Evolutionary conservation across 2,888 invertebrate species (phyloP).

Genomic region (Pachydiplax longipennis): DNA sequence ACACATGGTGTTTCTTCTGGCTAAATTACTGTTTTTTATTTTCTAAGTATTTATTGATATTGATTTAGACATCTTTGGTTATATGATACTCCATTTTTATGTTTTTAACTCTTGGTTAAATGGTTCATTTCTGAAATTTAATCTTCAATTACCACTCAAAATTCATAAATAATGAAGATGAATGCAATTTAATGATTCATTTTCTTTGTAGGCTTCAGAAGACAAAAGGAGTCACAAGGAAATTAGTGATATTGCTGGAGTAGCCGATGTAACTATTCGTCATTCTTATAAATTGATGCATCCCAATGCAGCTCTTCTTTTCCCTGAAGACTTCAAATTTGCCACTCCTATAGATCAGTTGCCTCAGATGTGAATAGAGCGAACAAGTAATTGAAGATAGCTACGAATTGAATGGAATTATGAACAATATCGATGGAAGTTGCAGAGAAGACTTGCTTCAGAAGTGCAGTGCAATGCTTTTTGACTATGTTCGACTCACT

Average conservation of each 20-base stretch:
- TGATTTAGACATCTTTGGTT: too few relatives aligned
- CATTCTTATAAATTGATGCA: constrained; percentile 98
- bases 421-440: background rate
- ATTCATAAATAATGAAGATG: too few relatives aligned
- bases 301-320: constrained; percentile 88
- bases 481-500: background rate
- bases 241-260: constrained; percentile 97
- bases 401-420: background rate
- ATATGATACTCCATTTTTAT: too few relatives aligned
- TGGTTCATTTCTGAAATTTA: too few relatives aligned
- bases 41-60: too few relatives aligned
- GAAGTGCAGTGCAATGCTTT: background rate
- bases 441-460: background rate
- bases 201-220: constrained; percentile 77
- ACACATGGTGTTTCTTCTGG: too few relatives aligned
- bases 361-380: constrained; percentile 76
- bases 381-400: background rate
- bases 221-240: constrained; percentile 95
- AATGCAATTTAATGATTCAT: background rate
- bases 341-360: constrained; percentile 92
- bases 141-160: too few relatives aligned
- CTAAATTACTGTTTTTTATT: too few relatives aligned
- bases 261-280: constrained; percentile 96
- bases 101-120: too few relatives aligned
- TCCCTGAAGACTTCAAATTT: constrained; percentile 97